Evolutionary conservation across 2,888 invertebrate genomes (phyloP), one percentile per base, ranked within the genome.

Genomic region (Pandemis heparana): DNA sequence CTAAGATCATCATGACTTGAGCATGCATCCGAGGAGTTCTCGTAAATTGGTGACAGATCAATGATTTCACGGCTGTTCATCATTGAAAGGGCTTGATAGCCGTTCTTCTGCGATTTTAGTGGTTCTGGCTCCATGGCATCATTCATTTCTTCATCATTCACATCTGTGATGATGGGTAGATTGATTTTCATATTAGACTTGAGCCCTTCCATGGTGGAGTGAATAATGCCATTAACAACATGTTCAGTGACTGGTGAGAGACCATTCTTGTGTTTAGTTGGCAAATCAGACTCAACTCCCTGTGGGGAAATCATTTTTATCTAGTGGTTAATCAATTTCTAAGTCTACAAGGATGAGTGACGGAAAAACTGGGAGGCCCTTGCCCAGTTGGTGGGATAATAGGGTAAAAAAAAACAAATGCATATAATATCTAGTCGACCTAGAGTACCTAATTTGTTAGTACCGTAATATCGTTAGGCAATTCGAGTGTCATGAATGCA

Each of bases 11-110:
- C 94, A 76, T 92, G 92, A 77, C 94, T 95, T 0, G 94, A 94
- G 77, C 92, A 94, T 38, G 94, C 94, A 83, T 95, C 95, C 1
- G 94, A 94, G 12, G 94, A 94, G 77, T 95, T 94, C 79, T 95
- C 95, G 77, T 94, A 94, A 64, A 95, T 95, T 1, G 95, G 94
- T 59, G 95, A 95, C 64, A 95, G 78, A 76, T 95, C 94, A 68
- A 94, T 91, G 41, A 94, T 90, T 75, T 95, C 95, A 39, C 94
- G 84, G 77, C 92, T 93, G 75, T 83, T 90, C 16, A 89, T 78
- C 56, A 84, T 88, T 8, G 89, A 83, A 5, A 92, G 78, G 7
- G 89, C 85, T 78, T 94, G 93, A 68, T 94, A 94, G 4, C 92
- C 92, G 85, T 92, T 92, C 77, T 90, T 94, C 62, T 81, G 84